Base-by-base conservation (phyloP, 2,888 invertebrate species). In the Argynnis bischoffii region DNA sequence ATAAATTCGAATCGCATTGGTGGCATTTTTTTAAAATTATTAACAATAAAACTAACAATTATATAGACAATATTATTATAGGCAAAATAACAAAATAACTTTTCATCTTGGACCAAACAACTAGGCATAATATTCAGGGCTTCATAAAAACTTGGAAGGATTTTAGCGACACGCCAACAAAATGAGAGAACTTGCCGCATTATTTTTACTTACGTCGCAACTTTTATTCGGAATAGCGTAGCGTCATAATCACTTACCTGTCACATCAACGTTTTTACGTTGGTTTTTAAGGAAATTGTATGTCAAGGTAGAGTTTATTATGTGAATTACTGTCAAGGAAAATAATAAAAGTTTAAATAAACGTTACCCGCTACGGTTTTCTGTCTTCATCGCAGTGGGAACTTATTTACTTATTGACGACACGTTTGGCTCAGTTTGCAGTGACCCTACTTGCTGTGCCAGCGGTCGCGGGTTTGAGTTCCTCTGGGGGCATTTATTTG, bases 181-280 rank as follows among this genome's bases (percentile, higher is more conserved):
- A 85, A 87, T 82, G 82, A 83, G 80, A 76, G 80, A 87, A 87
- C 82, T 87, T 86, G 69, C 55, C 72, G 75, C 78, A 79, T 84
- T 81, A 82, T 81, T 82, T 81, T 78, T 78, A 76, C 77, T 78
- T 78, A 80, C 77, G 70, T 73, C 76, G 70, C 76, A 78, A 75
- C 77, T 75, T 75, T 75, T 74, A 69, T 77, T 70, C 71, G 60
- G 66, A 66, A 71, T 66, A 55, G 57, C 64, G 55, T 57, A 55
- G 68, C 64, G 61, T 55, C 64, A 69, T 70, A 69, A 73, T 69
- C 70, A 67, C 56, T 69, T 69, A 68, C 63, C 67, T 65, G 71
- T 16, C 63, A 57, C 53, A 18, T 65, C 55, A 50, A 55, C 60
- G 31, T 35, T 66, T 46, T 66, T 66, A 35, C 13, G 48, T 55